Evolutionary conservation across 1,140 invertebrate species (phyloP).

Genomic region (Bicyclus anynana): DNA sequence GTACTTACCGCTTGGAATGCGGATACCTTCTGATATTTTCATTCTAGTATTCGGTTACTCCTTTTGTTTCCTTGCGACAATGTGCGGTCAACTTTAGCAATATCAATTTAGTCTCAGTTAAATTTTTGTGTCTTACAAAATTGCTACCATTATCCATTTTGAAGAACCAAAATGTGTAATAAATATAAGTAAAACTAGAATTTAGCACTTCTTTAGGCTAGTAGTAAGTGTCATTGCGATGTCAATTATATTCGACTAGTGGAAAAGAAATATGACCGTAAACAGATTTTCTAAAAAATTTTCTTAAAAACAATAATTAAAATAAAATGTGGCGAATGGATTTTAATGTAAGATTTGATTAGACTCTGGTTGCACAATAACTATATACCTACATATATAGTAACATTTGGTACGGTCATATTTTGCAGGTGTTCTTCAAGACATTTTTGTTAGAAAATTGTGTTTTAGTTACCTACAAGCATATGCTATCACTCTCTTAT

Average conservation of each 20-base stretch:
- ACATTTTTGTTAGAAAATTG: background rate
- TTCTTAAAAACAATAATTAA: conserved; percentile 46
- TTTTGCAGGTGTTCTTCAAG: conserved; percentile 7
- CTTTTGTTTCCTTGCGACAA: background rate
- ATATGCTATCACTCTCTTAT: too few relatives aligned
- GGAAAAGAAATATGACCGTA: conserved; percentile 51
- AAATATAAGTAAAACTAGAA: conserved; percentile 57
- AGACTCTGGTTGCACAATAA: conserved; percentile 10
- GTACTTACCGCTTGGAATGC: too few relatives aligned
- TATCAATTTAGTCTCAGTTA: background rate
- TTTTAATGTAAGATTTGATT: conserved; percentile 5
- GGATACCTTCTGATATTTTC: too few relatives aligned
- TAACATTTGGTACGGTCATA: conserved; percentile 3
- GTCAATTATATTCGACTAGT: conserved; percentile 76
- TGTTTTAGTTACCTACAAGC: background rate
- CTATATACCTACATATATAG: too few relatives aligned
- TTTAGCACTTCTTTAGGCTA: conserved; percentile 68
- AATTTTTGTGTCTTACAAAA: conserved; percentile 24
- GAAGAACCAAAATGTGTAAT: conserved; percentile 65
- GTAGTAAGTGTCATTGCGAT: conserved; percentile 74
- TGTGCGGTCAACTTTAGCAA: background rate
- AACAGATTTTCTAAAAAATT: conserved; percentile 66
- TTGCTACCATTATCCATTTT: conserved; percentile 24
- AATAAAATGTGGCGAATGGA: conserved; percentile 22
- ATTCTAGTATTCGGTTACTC: too few relatives aligned